These are phyloP conservation scores for Phymatocera aterrima DNA, from an alignment of 2,888 invertebrate species.

Conservation along the genomic window DNA sequence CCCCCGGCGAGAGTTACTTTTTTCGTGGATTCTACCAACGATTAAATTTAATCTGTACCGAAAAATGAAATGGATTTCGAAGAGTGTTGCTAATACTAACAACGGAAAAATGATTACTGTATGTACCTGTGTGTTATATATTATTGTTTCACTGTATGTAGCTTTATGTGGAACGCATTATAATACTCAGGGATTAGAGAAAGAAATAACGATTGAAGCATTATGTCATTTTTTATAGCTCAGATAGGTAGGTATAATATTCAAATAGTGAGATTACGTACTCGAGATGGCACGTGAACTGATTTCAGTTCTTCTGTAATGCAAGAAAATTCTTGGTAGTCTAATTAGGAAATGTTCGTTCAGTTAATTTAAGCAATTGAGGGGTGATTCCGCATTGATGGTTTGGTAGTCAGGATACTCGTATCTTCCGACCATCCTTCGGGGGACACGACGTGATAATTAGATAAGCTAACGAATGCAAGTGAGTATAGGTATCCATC, in stretches of 20 bases:
- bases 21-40: neutral
- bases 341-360: conserved; percentile 42
- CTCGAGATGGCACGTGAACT: conserved; percentile 4
- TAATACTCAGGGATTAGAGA: too few relatives aligned
- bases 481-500: conserved; percentile 15
- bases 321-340: conserved; percentile 34
- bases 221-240: too few relatives aligned
- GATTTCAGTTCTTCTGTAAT: conserved; percentile 13
- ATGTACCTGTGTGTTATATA: too few relatives aligned
- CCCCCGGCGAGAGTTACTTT: conserved; percentile 34
- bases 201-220: too few relatives aligned
- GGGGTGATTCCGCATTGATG: conserved; percentile 41
- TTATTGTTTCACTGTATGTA: too few relatives aligned
- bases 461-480: conserved; percentile 42
- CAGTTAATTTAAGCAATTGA: conserved; percentile 41
- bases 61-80: neutral
- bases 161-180: too few relatives aligned
- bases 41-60: conserved; percentile 16
- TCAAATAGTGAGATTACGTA: conserved; percentile 22
- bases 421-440: neutral
- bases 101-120: neutral
- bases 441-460: conserved; percentile 41
- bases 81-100: neutral
- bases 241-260: too few relatives aligned
- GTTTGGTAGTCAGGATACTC: conserved; percentile 10